Conservation (phyloP, 2,888 invertebrate species). For the Torymus auratus region DNA sequence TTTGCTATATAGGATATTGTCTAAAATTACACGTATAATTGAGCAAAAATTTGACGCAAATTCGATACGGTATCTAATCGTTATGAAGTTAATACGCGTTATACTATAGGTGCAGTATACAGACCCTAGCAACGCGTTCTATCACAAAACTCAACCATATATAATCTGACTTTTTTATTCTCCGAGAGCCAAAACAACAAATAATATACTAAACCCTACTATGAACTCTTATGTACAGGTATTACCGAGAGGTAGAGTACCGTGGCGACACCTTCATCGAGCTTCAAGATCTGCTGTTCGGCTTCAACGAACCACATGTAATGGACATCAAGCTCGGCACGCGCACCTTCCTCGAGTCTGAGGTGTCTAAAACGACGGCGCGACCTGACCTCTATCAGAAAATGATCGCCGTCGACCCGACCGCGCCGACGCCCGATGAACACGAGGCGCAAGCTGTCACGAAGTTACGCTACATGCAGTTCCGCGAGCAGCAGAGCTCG, state of each 20-base stretch:
- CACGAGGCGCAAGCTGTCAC: slow-evolving; percentile 90
- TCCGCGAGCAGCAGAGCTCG: slow-evolving; percentile 94
- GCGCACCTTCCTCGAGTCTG: slow-evolving; percentile 95
- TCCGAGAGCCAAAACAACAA: no score
- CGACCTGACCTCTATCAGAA: slow-evolving; percentile 94
- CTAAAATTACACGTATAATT: no score
- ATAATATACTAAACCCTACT: no score
- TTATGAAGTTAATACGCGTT: no score
- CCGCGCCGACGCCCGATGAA: slow-evolving; percentile 91
- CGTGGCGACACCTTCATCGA: slow-evolving; percentile 92
- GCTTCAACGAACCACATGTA: slow-evolving; percentile 93
- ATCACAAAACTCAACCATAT: no score
- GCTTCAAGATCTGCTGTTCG: slow-evolving; percentile 93
- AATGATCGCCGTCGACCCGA: slow-evolving; percentile 94
- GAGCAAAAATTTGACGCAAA: no score
- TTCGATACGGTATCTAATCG: no score
- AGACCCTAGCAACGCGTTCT: no score
- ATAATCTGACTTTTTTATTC: no score
- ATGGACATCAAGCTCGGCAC: slow-evolving; percentile 99
- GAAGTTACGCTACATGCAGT: slow-evolving; percentile 97
- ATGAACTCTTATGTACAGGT: slow-evolving; percentile 71
- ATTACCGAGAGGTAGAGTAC: slow-evolving; percentile 89
- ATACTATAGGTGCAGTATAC: no score
- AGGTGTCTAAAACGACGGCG: slow-evolving; percentile 91
- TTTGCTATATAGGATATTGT: no score